phyloP scores from a whole-genome alignment of 2,113 vertebrate species.

The Prionailurus bengalensis region DNA sequence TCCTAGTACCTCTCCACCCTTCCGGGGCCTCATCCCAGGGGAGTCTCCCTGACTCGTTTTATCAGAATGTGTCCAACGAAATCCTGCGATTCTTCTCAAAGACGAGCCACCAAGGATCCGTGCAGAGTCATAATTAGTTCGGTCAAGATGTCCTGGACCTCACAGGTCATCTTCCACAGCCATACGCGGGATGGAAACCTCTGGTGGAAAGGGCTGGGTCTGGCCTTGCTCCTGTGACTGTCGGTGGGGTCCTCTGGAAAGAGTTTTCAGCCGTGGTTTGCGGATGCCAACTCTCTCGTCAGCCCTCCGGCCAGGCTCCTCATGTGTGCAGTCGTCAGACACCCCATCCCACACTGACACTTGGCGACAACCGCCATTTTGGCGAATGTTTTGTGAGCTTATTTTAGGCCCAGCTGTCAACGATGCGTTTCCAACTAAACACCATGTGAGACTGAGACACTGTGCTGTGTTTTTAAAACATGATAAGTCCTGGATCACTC shows the following conservation, averaged over 20 bases:
- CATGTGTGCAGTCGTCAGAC: background rate
- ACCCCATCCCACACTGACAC: background rate
- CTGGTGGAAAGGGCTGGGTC: background rate
- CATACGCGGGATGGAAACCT: background rate
- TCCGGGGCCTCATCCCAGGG: rapidly evolving
- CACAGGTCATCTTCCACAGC: background rate
- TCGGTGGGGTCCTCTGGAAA: rapidly evolving
- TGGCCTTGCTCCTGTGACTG: rapidly evolving
- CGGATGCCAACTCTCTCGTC: rapidly evolving
- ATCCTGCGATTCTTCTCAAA: background rate
- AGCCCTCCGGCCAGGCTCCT: background rate
- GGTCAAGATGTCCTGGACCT: background rate
- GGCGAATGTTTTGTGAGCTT: background rate
- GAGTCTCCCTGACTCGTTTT: too few species aligned
- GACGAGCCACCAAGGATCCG: background rate
- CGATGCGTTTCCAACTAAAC: background rate
- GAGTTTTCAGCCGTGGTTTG: rapidly evolving
- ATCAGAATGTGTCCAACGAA: background rate
- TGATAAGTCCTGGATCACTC: background rate
- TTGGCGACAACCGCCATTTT: background rate
- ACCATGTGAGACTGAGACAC: background rate
- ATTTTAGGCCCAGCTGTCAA: background rate
- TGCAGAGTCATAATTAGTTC: background rate
- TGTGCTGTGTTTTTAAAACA: background rate
- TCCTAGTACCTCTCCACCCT: rapidly evolving